Base-by-base conservation (phyloP, 2,113 vertebrate genomes). In the Heloderma charlesbogerti region DNA sequence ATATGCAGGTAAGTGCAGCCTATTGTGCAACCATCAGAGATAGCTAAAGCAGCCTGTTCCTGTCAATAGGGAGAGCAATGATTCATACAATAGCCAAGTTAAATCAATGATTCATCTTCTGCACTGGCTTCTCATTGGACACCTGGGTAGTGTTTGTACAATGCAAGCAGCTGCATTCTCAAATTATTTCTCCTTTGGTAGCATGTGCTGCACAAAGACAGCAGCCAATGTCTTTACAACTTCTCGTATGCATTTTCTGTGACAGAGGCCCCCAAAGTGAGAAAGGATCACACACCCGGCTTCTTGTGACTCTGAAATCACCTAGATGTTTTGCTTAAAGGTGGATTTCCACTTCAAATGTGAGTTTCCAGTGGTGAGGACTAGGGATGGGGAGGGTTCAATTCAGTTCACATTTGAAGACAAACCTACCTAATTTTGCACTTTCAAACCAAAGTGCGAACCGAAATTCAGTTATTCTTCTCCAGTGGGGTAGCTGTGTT, bases 91-190 rank as follows among this genome's bases (percentile, higher is more conserved):
- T 51, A 54, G 31, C 51, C 88, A 75, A 20, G 57, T 77, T 79
- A 27, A 79, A 90, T 79, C 83, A 86, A 69, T 79, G 89, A 90
- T 80, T 79, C 83, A 54, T 79, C 60, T 86, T 78, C 25, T 86
- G 25, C 13, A 16, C 12, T 0, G 22, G 22, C 63, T 22, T 57
- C 57, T 67, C 43, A 57, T 34, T 54, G 75, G 31, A 67, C 29
- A 43, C 31, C 45, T 63, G 25, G 25, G 48, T 25, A 34, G 13
- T 37, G 45, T 5, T 67, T 27, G 34, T 31, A 22, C 40, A 78
- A 66, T 31, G 48, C 25, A 48, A 67, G 37, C 37, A 51, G 60
- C 40, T 67, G 60, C 40, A 51, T n/a, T 51, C n/a, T 80, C 63
- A 48, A 34, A n/a, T 48, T 43, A 6, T 57, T 37, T 48, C 22